Evolutionary conservation across 2,113 vertebrate species (phyloP).

Genomic region (Siniperca knerii): DNA sequence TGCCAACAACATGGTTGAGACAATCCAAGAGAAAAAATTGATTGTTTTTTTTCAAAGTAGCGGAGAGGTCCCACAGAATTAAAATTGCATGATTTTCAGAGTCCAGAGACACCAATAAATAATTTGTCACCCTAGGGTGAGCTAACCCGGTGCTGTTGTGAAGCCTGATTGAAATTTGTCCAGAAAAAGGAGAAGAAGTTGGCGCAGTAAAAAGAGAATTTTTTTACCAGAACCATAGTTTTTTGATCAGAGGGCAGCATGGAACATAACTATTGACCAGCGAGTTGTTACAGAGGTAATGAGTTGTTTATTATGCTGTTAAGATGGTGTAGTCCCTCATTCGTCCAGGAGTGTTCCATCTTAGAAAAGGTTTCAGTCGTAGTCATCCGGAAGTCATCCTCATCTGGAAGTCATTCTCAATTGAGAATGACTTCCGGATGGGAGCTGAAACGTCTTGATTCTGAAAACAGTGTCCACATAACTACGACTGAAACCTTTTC

Average conservation of each 20-base stretch:
- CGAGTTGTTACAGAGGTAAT: neutral
- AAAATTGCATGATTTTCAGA: conserved; percentile 17
- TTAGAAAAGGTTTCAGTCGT: too few species aligned
- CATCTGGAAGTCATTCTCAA: too few species aligned
- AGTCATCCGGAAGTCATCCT: too few species aligned
- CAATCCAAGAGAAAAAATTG: neutral
- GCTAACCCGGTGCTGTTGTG: conserved; percentile 42
- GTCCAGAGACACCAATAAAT: conserved; percentile 39
- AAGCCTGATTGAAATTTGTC: conserved; percentile 26
- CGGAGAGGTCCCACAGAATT: conserved; percentile 15
- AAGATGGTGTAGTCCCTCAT: neutral
- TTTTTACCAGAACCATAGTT: neutral
- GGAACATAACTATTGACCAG: neutral
- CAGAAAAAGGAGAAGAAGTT: conserved; percentile 12
- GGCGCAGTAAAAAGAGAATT: too few species aligned
- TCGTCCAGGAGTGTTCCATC: too few species aligned
- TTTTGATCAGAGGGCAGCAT: neutral
- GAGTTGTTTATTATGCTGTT: conserved; percentile 25
- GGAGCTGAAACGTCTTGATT: too few species aligned
- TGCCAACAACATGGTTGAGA: neutral
- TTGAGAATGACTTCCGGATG: too few species aligned
- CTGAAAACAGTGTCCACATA: too few species aligned
- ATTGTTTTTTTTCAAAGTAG: conserved; percentile 1
- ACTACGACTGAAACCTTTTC: too few species aligned
- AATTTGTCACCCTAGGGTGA: conserved; percentile 45